Percentiles rank a stretch among this genome's conserved stretches.
Evolutionary conservation across 2,113 vertebrate genomes (phyloP).

Genomic region (Gymnobelideus leadbeateri): DNA sequence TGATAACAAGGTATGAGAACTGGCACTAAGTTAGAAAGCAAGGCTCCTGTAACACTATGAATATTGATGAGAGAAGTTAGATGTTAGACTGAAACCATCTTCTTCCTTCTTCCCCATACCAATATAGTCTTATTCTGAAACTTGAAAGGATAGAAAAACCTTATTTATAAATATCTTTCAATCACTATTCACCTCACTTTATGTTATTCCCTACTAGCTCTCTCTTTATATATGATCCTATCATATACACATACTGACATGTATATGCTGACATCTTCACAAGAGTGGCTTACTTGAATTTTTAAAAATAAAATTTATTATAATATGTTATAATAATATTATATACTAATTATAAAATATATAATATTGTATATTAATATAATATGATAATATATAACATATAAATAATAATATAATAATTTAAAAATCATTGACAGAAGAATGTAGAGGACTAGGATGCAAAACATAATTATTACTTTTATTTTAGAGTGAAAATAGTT

Average conservation of each 20-base stretch:
- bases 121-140: background rate
- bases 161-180: background rate
- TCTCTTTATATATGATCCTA: background rate
- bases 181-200: background rate
- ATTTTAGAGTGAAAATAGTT: background rate
- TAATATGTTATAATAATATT: too few species aligned
- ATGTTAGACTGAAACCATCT: background rate
- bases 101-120: background rate
- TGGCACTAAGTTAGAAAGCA: fast-evolving
- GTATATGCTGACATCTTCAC: background rate
- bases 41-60: background rate
- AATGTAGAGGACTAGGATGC: background rate
- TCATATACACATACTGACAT: background rate
- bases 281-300: too few species aligned
- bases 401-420: too few species aligned
- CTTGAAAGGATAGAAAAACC: background rate
- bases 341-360: too few species aligned
- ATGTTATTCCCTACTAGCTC: background rate
- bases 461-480: background rate
- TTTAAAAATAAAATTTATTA: too few species aligned
- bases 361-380: too few species aligned
- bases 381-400: too few species aligned
- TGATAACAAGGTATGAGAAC: fast-evolving
- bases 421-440: background rate
- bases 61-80: background rate